Conservation (phyloP, 1,140 invertebrate genomes). For the Drosophila erecta region DNA sequence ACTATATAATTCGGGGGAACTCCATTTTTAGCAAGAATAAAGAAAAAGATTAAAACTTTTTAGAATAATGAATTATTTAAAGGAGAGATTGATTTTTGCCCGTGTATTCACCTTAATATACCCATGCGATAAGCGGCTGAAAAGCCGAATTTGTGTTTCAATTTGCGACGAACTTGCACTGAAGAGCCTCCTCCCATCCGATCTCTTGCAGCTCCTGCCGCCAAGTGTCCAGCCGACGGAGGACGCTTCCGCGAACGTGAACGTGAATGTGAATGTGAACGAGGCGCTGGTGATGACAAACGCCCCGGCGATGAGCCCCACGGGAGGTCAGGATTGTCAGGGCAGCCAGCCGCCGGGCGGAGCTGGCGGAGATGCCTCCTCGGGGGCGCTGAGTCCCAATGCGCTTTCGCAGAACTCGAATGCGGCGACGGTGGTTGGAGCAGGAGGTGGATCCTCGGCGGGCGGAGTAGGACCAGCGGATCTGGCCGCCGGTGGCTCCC, state of each 20-base stretch:
- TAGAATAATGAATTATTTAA: no score
- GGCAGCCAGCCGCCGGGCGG: conserved; percentile 40
- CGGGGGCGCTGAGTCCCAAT: conserved; percentile 90
- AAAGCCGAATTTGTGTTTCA: conserved; percentile 34
- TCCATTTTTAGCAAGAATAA: no score
- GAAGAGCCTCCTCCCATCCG: conserved; percentile 8
- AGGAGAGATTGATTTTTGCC: background rate
- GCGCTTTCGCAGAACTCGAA: conserved; percentile 88
- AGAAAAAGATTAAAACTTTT: no score
- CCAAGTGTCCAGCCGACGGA: conserved; percentile 65
- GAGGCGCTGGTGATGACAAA: conserved; percentile 79
- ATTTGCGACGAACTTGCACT: conserved; percentile 28
- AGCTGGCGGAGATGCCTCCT: conserved; percentile 82
- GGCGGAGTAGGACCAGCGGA: conserved; percentile 38
- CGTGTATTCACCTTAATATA: conserved; percentile 15
- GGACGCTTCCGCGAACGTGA: conserved; percentile 59
- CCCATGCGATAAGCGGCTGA: conserved; percentile 13
- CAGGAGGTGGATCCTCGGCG: conserved; percentile 31
- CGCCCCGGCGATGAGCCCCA: conserved; percentile 72
- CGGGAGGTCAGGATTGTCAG: conserved; percentile 76
- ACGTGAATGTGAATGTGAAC: conserved; percentile 65
- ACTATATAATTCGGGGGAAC: no score
- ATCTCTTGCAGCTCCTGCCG: conserved; percentile 63
- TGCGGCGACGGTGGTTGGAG: conserved; percentile 79
- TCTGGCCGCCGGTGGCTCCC: conserved; percentile 56